Base-by-base conservation (phyloP, 2,113 vertebrate genomes). In the Xiphorhynchus elegans region DNA sequence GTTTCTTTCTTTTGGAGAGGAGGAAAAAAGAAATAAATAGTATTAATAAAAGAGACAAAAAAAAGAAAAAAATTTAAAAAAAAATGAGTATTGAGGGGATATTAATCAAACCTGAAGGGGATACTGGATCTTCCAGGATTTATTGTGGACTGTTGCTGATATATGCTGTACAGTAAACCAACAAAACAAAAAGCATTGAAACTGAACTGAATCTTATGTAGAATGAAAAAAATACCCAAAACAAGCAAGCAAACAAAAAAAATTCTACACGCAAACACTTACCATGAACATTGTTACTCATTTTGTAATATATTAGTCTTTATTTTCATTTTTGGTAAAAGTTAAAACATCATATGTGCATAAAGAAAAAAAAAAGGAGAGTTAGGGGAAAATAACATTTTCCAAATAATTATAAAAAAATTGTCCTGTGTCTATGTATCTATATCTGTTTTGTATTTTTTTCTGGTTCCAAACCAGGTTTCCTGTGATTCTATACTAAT, bases 401-500 rank as follows among this genome's bases (percentile, higher is more conserved):
- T 99, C 99, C 99, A 99, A 99, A 99, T 99, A 99, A 99, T 99
- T 99, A 99, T 99, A 98, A 99, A 99, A 99, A 91, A 97, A 95
- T 98, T 99, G 99, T 99, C 99, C 99, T 99, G 99, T 99, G 99
- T 99, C 99, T 99, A 99, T 99, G 99, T 99, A 99, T 99, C 99
- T 99, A 99, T 99, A 99, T 99, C 99, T 99, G 99, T 99, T 99
- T 99, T 99, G 99, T 99, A 98, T 99, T 99, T 98, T 99, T 99
- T 99, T 99, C 99, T 99, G 99, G 99, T 99, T 99, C 99, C 99
- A 99, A 99, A 99, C 99, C 99, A 99, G 98, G 98, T 98, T 99
- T 99, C 99, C 99, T 99, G 99, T 99, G 99, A 99, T 99, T 99
- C 99, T 99, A 99, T 99, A 99, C 99, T 99, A 99, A 99, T 99